Evolutionary conservation across 2,797 vertebrate species (phyloP), one percentile per base, ranked within the genome.

Genomic region (Phyllotis vaccarum): DNA sequence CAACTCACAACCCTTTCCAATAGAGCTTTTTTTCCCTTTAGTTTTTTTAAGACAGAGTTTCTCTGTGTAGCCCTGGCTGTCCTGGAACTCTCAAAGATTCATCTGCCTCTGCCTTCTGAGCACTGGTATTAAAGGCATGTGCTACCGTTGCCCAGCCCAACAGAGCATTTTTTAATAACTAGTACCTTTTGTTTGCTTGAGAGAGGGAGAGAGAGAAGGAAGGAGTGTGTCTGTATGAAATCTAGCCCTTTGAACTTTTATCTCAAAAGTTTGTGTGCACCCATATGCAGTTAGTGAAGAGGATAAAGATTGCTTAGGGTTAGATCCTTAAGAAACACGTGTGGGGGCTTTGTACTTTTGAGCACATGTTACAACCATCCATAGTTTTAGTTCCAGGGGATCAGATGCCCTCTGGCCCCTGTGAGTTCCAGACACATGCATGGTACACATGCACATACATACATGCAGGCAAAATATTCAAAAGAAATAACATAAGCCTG

Each of bases 191-290:
- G 37, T 29, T 31, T 62, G 22, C 14, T 56, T 37, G 16, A 46
- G 54, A 27, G 27, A 79, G 76, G 17, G 10, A 43, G n/a, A n/a
- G n/a, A n/a, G n/a, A 21, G 22, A 29, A 58, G 37, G 62, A 31
- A 66, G 14, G 52, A 8, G 52, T 49, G 49, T 49, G 49, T 49
- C 6, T 49, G 49, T 49, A 10, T 49, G 13, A 68, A n/a, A 76
- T 93, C 58, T 34, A 91, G 37, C n/a, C 56, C 31, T 40, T 92
- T 62, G 31, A 92, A 90, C 58, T 83, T 88, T 24, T 86, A 37
- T 19, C 22, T 56, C 75, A 31, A 21, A 88, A 91, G 49, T 81
- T 78, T 64, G 10, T 75, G 16, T 90, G 52, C 80, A 40, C 46
- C 56, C 79, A 60, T 34, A 19, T 31, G 22, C 21, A 58, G 13